Evolutionary conservation across 2,888 invertebrate genomes (phyloP).

Genomic region (Nephrotoma guestfalica): DNA sequence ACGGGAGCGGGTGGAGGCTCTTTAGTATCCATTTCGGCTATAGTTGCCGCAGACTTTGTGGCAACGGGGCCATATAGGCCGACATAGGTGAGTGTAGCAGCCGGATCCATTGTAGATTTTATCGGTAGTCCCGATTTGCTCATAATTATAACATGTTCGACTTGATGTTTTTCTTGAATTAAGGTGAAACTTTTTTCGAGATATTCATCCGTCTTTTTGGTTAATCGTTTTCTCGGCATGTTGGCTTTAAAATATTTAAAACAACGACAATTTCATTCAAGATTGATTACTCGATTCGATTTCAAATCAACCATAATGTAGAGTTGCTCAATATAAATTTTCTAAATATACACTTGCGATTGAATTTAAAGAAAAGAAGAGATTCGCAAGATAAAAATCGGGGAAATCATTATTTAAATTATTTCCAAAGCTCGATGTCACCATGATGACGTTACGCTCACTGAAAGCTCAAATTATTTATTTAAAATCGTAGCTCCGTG

Average conservation of each 20-base stretch:
- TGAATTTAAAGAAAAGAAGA: not conserved
- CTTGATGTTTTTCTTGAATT: not conserved
- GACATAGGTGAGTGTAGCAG: not conserved
- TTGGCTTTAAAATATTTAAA: not conserved
- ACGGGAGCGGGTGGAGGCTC: not conserved
- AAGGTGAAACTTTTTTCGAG: not conserved
- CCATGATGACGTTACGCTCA: too few relatives aligned
- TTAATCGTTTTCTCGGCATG: not conserved
- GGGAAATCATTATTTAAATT: too few relatives aligned
- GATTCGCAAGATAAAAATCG: not conserved
- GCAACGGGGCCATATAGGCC: not conserved
- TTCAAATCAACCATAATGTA: not conserved
- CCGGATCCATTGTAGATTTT: not conserved
- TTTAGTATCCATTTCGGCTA: not conserved
- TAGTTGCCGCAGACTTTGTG: not conserved
- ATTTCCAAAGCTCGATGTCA: too few relatives aligned
- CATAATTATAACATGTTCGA: not conserved
- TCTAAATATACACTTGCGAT: not conserved
- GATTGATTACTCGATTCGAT: not conserved
- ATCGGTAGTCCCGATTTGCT: not conserved
- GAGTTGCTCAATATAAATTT: not conserved
- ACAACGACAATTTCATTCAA: not conserved
- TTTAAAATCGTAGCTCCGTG: too few relatives aligned
- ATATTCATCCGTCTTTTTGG: not conserved
- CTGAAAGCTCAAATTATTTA: too few relatives aligned